Conservation (phyloP, 35 echinoderm and acorn worm species). For the Ophiothrix spiculata region DNA sequence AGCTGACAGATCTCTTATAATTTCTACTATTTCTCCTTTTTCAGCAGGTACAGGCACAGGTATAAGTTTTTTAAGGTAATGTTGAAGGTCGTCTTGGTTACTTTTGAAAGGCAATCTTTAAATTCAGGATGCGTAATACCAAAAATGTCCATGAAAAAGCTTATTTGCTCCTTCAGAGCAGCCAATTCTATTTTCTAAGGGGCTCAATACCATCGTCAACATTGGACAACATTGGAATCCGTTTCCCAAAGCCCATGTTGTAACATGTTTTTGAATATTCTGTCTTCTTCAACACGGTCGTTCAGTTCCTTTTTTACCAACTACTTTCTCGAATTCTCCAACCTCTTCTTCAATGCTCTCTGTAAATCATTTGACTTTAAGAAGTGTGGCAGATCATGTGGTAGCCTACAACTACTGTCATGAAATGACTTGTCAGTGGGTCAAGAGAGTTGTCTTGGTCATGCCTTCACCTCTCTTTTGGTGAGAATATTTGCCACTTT, state of each 20-base stretch:
- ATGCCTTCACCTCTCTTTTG: background rate
- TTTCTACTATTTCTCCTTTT: background rate
- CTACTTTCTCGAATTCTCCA: background rate
- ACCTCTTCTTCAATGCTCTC: background rate
- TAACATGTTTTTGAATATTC: background rate
- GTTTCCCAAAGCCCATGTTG: background rate
- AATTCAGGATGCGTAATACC: background rate
- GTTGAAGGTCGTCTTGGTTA: background rate
- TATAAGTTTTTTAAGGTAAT: background rate
- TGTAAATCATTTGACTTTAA: background rate
- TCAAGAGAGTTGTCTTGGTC: background rate
- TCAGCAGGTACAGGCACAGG: background rate
- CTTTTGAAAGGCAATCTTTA: background rate
- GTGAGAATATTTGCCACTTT: background rate
- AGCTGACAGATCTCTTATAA: background rate
- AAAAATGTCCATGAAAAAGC: background rate
- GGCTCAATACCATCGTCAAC: background rate
- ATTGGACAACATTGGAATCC: background rate
- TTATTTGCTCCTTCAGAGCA: background rate
- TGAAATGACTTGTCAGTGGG: background rate
- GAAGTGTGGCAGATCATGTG: background rate
- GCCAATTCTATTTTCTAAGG: background rate
- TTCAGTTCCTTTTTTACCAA: background rate
- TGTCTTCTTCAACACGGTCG: background rate
- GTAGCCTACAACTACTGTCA: background rate